These are phyloP conservation scores for Palythoa heliodiscus DNA, from an alignment of 92 coral and sea anemone genomes.

Conservation along the genomic window DNA sequence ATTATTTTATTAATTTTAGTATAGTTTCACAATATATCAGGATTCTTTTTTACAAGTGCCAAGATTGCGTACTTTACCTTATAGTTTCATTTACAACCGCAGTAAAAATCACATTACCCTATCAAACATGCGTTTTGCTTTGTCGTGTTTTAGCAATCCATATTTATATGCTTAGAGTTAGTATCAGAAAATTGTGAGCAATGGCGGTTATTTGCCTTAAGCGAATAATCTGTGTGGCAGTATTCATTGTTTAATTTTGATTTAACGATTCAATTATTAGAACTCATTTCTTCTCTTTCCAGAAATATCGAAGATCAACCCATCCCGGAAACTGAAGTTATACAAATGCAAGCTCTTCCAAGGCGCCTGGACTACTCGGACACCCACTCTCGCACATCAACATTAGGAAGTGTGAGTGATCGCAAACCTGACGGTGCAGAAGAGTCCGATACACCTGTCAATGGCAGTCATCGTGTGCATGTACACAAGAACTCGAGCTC, in stretches of 20 bases:
- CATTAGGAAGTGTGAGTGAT: conserved; percentile 69
- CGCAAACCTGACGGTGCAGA: conserved; percentile 99
- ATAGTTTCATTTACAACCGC: too few relatives aligned
- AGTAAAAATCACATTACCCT: too few relatives aligned
- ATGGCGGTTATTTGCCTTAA: too few relatives aligned
- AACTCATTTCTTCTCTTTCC: not conserved
- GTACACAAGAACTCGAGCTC: conserved; percentile 47
- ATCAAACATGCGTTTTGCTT: too few relatives aligned
- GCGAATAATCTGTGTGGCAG: too few relatives aligned
- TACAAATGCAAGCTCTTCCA: conserved; percentile 73
- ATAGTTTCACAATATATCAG: too few relatives aligned
- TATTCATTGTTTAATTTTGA: not conserved
- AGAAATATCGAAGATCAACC: conserved; percentile 79
- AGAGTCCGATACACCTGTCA: conserved; percentile 68
- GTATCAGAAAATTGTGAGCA: too few relatives aligned
- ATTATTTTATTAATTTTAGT: too few relatives aligned
- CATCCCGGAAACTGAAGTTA: conserved; percentile 69
- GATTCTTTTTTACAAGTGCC: too few relatives aligned
- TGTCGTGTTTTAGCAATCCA: too few relatives aligned
- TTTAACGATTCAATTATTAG: not conserved
- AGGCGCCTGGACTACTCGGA: conserved; percentile 60
- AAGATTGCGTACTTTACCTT: too few relatives aligned
- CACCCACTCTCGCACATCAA: conserved; percentile 62
- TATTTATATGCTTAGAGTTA: too few relatives aligned
- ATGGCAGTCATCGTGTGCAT: conserved; percentile 63